phyloP scores from a whole-genome alignment of 2,113 vertebrate genomes.

The Spermophilus dauricus region DNA sequence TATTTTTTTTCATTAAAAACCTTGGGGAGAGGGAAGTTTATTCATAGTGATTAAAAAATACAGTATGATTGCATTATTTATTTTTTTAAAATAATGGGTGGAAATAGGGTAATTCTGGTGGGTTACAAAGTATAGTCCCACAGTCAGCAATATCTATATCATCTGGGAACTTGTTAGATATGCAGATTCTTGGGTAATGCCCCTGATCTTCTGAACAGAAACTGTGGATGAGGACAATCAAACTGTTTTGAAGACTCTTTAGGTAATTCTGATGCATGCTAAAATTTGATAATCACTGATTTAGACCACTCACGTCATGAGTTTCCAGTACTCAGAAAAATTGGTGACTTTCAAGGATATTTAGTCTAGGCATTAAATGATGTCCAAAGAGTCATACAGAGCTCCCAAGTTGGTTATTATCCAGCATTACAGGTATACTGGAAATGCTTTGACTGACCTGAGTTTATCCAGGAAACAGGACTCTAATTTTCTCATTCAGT shows the following conservation, averaged over 20 bases:
- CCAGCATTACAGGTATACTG: background rate
- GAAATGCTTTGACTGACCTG: background rate
- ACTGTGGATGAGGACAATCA: background rate
- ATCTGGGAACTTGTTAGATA: background rate
- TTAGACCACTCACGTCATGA: background rate
- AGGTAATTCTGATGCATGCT: background rate
- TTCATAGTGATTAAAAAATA: background rate
- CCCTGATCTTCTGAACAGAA: slow-evolving; percentile 6
- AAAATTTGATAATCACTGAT: background rate
- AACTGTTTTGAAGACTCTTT: background rate
- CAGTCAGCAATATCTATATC: background rate
- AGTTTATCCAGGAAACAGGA: slow-evolving; percentile 17
- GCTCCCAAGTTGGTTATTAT: background rate
- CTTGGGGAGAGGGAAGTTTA: background rate
- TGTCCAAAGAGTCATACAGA: slow-evolving; percentile 21
- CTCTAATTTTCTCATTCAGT: background rate
- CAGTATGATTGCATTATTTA: background rate
- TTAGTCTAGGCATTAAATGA: slow-evolving; percentile 25
- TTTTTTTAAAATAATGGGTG: background rate
- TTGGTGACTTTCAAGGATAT: background rate
- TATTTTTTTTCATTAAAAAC: background rate
- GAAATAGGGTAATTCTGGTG: background rate
- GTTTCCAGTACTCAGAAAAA: background rate
- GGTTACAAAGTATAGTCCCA: background rate
- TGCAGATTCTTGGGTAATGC: background rate